Conservation (phyloP, 2,113 vertebrate species). For the Rhinolophus ferrumequinum region DNA sequence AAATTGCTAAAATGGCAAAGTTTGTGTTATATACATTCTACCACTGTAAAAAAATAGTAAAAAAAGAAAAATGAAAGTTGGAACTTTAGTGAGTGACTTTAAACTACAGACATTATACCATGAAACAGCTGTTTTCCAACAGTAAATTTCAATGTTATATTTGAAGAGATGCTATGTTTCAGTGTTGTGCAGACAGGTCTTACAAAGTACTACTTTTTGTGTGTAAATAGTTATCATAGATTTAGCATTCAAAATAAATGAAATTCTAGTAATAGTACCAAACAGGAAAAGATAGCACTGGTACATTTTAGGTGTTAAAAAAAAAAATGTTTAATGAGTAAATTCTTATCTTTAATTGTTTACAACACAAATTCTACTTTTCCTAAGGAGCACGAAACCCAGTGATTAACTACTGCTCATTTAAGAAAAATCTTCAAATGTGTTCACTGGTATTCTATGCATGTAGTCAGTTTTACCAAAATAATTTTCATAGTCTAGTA, state of each 20-base stretch:
- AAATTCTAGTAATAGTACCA: background rate
- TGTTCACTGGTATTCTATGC: background rate
- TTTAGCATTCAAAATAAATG: background rate
- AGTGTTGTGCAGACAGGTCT: rapidly evolving
- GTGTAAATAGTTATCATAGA: background rate
- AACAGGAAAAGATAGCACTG: background rate
- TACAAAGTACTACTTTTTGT: background rate
- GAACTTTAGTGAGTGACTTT: background rate
- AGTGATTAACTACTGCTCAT: background rate
- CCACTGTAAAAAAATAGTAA: background rate
- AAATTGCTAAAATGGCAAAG: background rate
- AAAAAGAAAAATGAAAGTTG: background rate
- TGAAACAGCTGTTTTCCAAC: background rate
- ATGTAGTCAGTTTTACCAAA: background rate
- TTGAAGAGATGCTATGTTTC: rapidly evolving
- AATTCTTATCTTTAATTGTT: background rate
- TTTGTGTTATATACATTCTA: background rate
- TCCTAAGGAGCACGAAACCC: background rate
- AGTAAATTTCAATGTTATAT: rapidly evolving
- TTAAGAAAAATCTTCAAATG: background rate
- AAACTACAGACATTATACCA: rapidly evolving
- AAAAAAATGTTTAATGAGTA: background rate
- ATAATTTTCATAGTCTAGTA: background rate
- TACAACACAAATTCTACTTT: background rate
- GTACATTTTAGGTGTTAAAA: background rate